A percentile compares a stretch with the other conserved stretches of the same genome.
Evolutionary conservation across 2,113 vertebrate species (phyloP).

Genomic region (Miniopterus natalensis): DNA sequence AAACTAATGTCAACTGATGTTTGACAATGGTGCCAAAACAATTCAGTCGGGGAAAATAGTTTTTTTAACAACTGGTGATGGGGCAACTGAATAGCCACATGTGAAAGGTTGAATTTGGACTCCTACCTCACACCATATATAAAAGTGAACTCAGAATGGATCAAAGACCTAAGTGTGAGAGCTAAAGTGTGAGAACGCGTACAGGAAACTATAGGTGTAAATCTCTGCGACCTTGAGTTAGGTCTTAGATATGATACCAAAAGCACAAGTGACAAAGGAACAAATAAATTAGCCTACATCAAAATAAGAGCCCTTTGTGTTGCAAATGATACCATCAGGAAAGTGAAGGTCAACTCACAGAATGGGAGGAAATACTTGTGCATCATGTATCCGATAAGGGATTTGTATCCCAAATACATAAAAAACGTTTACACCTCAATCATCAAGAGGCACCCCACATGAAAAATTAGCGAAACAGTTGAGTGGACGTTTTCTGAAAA

Average conservation of each 20-base stretch:
- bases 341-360: not conserved
- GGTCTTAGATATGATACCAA: not conserved
- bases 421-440: not conserved
- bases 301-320: not conserved
- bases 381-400: too few relatives aligned
- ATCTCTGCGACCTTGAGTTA: not conserved
- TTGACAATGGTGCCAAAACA: not conserved
- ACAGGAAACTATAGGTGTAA: not conserved
- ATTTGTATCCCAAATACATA: not conserved
- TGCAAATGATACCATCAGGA: not conserved
- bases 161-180: not conserved
- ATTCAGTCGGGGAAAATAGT: not conserved
- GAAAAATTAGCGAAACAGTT: not conserved
- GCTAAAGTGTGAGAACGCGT: not conserved
- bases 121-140: not conserved
- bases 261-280: not conserved
- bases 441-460: not conserved
- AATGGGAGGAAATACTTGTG: not conserved
- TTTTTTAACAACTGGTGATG: not conserved
- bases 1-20: not conserved
- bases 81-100: not conserved
- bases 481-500: not conserved
- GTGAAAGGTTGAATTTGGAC: not conserved
- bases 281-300: not conserved
- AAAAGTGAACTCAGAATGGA: not conserved